These are phyloP conservation scores for Notothenia rossii DNA, from an alignment of 2,113 vertebrate genomes.

Conservation along the genomic window DNA sequence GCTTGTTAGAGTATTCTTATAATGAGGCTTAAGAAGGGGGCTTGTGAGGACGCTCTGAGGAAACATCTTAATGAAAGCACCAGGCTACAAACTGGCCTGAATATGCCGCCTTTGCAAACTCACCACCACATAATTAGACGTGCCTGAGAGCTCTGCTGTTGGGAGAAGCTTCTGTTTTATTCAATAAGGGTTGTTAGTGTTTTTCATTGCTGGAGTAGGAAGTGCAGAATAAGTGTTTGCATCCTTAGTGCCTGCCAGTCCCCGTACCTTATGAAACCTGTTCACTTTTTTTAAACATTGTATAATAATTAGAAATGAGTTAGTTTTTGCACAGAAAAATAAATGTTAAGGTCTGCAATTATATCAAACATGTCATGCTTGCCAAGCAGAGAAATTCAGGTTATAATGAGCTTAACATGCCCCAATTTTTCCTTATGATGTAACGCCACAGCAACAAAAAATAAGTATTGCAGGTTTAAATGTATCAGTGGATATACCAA, in stretches of 20 bases:
- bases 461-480: not conserved
- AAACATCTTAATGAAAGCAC: constrained; percentile 64
- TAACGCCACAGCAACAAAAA: constrained; percentile 48
- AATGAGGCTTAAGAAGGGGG: constrained; percentile 55
- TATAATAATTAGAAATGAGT: constrained; percentile 5
- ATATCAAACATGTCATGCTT: constrained; percentile 33
- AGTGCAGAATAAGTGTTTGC: constrained; percentile 29
- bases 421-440: constrained; percentile 48
- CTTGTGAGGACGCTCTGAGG: constrained; percentile 60
- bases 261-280: not conserved
- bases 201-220: constrained; percentile 12
- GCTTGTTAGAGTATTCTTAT: constrained; percentile 61
- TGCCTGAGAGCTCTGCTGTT: constrained; percentile 50
- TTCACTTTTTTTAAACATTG: not conserved
- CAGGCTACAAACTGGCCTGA: constrained; percentile 44
- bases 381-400: constrained; percentile 24
- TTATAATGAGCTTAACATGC: constrained; percentile 45
- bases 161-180: constrained; percentile 42
- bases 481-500: constrained; percentile 3
- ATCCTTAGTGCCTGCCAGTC: not conserved
- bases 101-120: constrained; percentile 58
- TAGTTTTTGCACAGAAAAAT: constrained; percentile 26
- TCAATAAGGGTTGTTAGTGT: constrained; percentile 26
- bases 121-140: constrained; percentile 61
- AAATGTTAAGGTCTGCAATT: constrained; percentile 15